phyloP scores from a whole-genome alignment of 2,113 vertebrate genomes.

The Sylvilagus bachmani region DNA sequence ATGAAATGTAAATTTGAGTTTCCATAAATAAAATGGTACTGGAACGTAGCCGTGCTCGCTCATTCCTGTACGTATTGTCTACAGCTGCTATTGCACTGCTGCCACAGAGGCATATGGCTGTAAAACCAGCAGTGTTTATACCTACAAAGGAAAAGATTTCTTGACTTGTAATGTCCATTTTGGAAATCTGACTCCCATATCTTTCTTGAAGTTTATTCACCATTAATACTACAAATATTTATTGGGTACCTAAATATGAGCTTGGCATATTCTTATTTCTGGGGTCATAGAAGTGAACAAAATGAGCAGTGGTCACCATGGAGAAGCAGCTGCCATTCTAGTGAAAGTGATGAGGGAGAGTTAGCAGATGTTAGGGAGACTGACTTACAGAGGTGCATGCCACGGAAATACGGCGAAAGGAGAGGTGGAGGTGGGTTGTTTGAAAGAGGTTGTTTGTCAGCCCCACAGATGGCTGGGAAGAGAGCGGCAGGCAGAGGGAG shows the following conservation, averaged over 20 bases:
- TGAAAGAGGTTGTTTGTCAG: background rate
- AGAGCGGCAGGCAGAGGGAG: background rate
- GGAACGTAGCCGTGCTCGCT: background rate
- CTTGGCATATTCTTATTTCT: background rate
- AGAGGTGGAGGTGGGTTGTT: background rate
- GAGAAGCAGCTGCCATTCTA: background rate
- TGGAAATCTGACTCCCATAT: background rate
- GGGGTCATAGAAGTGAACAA: background rate
- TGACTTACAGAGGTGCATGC: background rate
- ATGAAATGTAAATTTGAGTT: slow-evolving; percentile 13
- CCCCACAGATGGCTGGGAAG: background rate
- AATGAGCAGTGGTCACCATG: background rate
- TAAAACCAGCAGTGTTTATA: background rate
- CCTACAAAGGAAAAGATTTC: background rate
- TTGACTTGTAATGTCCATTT: background rate
- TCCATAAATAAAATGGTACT: slow-evolving; percentile 47
- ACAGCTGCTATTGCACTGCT: background rate
- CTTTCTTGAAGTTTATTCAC: background rate
- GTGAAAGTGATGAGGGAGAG: background rate
- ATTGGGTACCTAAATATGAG: background rate
- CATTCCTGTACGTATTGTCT: background rate
- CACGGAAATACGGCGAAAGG: background rate
- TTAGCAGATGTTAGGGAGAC: background rate
- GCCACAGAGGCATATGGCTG: background rate
- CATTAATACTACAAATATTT: slow-evolving; percentile 14